phyloP scores from a whole-genome alignment of 2,888 invertebrate genomes.

The Leptinotarsa peninsularis region DNA sequence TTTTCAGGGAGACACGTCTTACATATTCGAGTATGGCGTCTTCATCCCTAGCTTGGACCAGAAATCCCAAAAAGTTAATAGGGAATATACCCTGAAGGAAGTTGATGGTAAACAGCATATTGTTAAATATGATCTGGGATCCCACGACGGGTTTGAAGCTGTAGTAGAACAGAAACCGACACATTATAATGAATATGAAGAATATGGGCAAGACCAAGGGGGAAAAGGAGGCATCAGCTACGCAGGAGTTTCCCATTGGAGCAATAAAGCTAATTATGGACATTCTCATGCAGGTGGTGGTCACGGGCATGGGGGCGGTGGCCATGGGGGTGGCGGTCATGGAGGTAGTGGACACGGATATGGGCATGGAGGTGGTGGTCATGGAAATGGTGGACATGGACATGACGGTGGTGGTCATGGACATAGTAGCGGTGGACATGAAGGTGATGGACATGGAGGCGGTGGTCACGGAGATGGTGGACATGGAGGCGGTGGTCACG shows the following conservation, averaged over 20 bases:
- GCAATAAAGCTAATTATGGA: constrained; percentile 38
- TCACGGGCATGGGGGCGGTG: constrained; percentile 29
- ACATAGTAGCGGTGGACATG: not conserved
- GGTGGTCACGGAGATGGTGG: not conserved
- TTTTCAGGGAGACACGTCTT: constrained; percentile 48
- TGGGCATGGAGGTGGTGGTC: not conserved
- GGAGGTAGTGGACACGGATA: not conserved
- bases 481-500: not conserved
- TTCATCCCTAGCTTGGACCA: constrained; percentile 62
- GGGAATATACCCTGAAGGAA: constrained; percentile 61
- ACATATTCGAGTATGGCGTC: constrained; percentile 63
- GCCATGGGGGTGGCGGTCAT: not conserved
- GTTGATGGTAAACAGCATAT: constrained; percentile 63
- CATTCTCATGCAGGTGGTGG: constrained; percentile 37
- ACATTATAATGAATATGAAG: constrained; percentile 47
- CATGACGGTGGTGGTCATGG: not conserved
- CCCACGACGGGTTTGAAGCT: constrained; percentile 52
- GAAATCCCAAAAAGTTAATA: constrained; percentile 61
- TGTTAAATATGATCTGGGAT: constrained; percentile 58
- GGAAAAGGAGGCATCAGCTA: constrained; percentile 46
- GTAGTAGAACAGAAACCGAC: constrained; percentile 54
- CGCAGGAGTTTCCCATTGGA: constrained; percentile 52
- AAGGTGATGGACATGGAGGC: not conserved
- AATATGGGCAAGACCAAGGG: constrained; percentile 28
- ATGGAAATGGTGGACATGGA: not conserved